Conservation (phyloP, 2,888 invertebrate genomes). For the Drosophila subquinaria region DNA sequence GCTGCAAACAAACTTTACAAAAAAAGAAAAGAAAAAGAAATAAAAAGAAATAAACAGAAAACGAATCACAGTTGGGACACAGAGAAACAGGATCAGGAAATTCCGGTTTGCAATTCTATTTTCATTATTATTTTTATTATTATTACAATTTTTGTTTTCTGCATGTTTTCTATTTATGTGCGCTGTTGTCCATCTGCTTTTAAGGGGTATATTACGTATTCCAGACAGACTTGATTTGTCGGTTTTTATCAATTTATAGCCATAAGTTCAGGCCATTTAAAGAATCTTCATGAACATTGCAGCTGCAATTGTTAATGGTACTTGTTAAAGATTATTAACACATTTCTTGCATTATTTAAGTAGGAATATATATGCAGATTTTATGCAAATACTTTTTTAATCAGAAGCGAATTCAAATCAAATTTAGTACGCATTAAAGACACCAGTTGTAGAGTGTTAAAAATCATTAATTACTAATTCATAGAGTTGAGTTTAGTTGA, state of each 20-base stretch:
- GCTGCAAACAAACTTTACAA: constrained; percentile 49
- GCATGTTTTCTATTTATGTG: constrained; percentile 35
- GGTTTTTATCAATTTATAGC: not conserved
- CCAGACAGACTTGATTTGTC: not conserved
- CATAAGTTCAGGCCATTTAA: too few relatives aligned
- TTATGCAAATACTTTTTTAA: not conserved
- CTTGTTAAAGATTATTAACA: not conserved
- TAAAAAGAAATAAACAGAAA: constrained; percentile 26
- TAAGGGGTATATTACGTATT: constrained; percentile 30
- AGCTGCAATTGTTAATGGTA: not conserved
- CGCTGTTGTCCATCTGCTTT: constrained; percentile 7
- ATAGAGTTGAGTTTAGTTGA: too few relatives aligned
- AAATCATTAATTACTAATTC: too few relatives aligned
- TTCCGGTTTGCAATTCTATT: constrained; percentile 75
- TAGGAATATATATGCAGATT: not conserved
- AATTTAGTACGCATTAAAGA: not conserved
- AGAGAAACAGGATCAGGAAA: constrained; percentile 78
- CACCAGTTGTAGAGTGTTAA: not conserved
- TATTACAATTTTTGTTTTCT: constrained; percentile 47
- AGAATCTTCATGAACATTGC: not conserved
- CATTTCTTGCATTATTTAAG: not conserved
- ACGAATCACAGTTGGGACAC: constrained; percentile 76
- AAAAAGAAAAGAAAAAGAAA: not conserved
- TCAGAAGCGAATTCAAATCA: not conserved
- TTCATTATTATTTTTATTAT: constrained; percentile 14